phyloP scores from a whole-genome alignment of 2,888 invertebrate genomes.

The Vesta saturnalis region DNA sequence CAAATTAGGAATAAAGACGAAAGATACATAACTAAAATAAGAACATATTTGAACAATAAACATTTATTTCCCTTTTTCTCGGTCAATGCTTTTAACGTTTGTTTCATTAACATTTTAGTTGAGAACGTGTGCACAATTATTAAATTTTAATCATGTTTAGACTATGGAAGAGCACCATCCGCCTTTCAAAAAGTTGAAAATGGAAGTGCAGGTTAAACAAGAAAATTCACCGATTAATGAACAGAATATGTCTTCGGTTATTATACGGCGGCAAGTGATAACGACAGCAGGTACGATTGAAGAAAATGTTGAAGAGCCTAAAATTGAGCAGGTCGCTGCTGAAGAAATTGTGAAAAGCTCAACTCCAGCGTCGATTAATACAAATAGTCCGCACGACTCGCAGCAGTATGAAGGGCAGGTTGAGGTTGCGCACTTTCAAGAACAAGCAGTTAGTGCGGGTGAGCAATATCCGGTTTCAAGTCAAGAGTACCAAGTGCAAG shows the following conservation, averaged over 20 bases:
- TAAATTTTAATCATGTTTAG: constrained; percentile 1
- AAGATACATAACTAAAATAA: not conserved
- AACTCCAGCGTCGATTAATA: constrained; percentile 20
- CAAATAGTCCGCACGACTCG: constrained; percentile 38
- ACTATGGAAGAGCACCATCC: constrained; percentile 36
- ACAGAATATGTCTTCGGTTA: constrained; percentile 28
- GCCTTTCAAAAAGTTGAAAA: constrained; percentile 22
- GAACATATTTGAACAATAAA: constrained; percentile 32
- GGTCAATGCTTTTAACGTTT: constrained; percentile 41
- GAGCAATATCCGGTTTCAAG: constrained; percentile 40
- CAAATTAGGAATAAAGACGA: constrained; percentile 9
- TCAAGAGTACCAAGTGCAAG: constrained; percentile 62
- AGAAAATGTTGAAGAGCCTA: constrained; percentile 48
- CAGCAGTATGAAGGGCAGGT: constrained; percentile 40
- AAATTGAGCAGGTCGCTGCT: constrained; percentile 51
- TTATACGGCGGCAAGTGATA: constrained; percentile 51
- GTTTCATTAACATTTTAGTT: constrained; percentile 19
- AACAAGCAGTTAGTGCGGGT: constrained; percentile 20
- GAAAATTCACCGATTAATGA: constrained; percentile 50
- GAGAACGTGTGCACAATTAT: too few relatives aligned
- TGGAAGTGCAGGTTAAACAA: constrained; percentile 62
- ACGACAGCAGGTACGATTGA: constrained; percentile 60
- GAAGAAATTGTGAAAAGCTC: constrained; percentile 57
- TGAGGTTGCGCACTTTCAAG: constrained; percentile 33
- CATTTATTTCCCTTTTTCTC: constrained; percentile 43